Percentiles rank a stretch among this genome's conserved stretches.
Conservation (phyloP, 2,888 invertebrate genomes). For the Cremastinae sp. region DNA sequence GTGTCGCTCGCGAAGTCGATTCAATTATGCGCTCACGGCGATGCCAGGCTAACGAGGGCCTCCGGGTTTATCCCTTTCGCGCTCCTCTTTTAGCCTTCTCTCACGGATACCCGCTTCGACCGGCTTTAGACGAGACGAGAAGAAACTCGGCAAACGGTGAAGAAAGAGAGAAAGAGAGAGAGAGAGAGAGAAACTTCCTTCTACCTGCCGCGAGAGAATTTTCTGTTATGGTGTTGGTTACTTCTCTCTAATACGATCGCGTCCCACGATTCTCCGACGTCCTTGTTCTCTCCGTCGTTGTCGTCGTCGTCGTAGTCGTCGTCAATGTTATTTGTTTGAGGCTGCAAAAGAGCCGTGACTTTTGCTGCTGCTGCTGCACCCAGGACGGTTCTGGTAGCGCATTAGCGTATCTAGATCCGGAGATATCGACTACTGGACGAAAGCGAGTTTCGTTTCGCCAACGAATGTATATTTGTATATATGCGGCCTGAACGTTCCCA, state of each 20-base stretch:
- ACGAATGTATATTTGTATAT: not conserved
- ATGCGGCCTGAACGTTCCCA: slow-evolving; percentile 1
- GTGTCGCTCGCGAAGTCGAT: slow-evolving; percentile 79
- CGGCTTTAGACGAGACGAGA: slow-evolving; percentile 43
- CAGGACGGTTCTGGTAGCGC: slow-evolving; percentile 26
- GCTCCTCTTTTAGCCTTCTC: slow-evolving; percentile 72
- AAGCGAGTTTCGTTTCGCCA: slow-evolving; percentile 34
- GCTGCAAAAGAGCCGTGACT: slow-evolving; percentile 45
- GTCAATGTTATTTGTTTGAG: slow-evolving; percentile 42
- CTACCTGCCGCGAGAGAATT: slow-evolving; percentile 57
- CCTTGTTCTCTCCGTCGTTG: slow-evolving; percentile 23
- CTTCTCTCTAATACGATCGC: slow-evolving; percentile 46
- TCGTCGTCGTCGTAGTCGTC: slow-evolving; percentile 42
- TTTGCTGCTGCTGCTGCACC: slow-evolving; percentile 50
- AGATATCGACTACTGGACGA: slow-evolving; percentile 57
- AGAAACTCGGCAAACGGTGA: slow-evolving; percentile 16
- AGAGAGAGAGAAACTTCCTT: slow-evolving; percentile 41
- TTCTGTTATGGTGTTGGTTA: slow-evolving; percentile 55
- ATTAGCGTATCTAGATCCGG: slow-evolving; percentile 58
- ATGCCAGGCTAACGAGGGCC: slow-evolving; percentile 77
- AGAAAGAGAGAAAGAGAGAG: slow-evolving; percentile 27
- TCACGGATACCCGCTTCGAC: slow-evolving; percentile 68
- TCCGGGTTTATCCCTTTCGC: slow-evolving; percentile 73
- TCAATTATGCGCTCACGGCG: slow-evolving; percentile 79
- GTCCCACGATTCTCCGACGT: slow-evolving; percentile 49